These are phyloP conservation scores for Chymomyza costata DNA, from an alignment of 1,140 invertebrate genomes.

Conservation along the genomic window DNA sequence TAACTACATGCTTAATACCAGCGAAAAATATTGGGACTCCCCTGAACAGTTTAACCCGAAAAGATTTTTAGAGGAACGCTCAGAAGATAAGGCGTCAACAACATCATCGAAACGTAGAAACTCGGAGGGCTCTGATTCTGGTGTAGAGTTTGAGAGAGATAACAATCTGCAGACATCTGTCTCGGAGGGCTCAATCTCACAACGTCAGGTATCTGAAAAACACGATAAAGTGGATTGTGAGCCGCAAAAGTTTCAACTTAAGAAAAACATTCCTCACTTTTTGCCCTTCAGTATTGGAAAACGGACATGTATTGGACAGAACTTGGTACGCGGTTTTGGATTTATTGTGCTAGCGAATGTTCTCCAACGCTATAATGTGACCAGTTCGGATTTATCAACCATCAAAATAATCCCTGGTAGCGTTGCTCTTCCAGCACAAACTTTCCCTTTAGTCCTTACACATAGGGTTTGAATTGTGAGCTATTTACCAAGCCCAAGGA, in stretches of 20 bases:
- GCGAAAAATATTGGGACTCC: conserved; percentile 83
- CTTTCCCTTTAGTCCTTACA: conserved; percentile 76
- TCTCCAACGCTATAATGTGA: conserved; percentile 85
- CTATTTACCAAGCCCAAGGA: too few species aligned
- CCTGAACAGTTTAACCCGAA: conserved; percentile 84
- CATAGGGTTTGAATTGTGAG: conserved; percentile 33
- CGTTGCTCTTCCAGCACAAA: conserved; percentile 82
- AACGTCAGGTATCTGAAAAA: not conserved
- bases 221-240: not conserved
- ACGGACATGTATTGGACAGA: conserved; percentile 91
- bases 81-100: not conserved
- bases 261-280: conserved; percentile 82
- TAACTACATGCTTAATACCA: conserved; percentile 89
- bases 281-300: conserved; percentile 91
- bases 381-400: conserved; percentile 76
- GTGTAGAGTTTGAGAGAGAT: conserved; percentile 76
- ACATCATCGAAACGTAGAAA: conserved; percentile 4
- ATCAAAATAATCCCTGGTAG: conserved; percentile 80
- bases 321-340: conserved; percentile 85
- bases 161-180: not conserved
- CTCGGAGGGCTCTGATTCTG: conserved; percentile 74
- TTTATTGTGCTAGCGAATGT: conserved; percentile 85
- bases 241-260: conserved; percentile 51
- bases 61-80: conserved; percentile 80
- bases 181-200: not conserved